phyloP scores from a whole-genome alignment of 2,888 invertebrate species.

The Pseudolycoriella hygida region DNA sequence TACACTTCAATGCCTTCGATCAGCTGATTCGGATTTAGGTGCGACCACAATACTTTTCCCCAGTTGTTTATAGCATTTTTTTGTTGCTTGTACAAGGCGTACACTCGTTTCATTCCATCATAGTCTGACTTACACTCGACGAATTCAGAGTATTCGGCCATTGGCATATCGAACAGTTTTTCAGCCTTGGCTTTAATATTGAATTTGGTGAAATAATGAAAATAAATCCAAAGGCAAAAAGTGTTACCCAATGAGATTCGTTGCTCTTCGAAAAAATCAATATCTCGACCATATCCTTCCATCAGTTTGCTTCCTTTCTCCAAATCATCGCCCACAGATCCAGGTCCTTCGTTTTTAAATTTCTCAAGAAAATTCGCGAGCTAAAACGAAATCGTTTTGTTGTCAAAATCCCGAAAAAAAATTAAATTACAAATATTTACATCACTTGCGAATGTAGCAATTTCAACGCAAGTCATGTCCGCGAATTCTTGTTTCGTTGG shows the following conservation, averaged over 20 bases:
- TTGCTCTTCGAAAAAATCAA: constrained; percentile 46
- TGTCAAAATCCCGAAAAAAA: background rate
- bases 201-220: constrained; percentile 4
- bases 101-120: constrained; percentile 49
- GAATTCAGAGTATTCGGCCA: constrained; percentile 68
- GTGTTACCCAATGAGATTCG: constrained; percentile 30
- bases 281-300: constrained; percentile 35
- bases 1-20: constrained; percentile 76
- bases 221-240: no score
- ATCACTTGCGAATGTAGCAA: constrained; percentile 20
- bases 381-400: background rate
- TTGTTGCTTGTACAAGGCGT: constrained; percentile 61
- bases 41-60: constrained; percentile 76
- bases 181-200: constrained; percentile 50
- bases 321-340: constrained; percentile 57
- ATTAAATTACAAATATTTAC: constrained; percentile 2
- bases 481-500: constrained; percentile 78
- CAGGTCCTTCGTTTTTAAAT: constrained; percentile 63
- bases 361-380: constrained; percentile 44
- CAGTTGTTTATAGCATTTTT: constrained; percentile 59
- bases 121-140: constrained; percentile 42
- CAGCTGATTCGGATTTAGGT: constrained; percentile 68
- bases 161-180: constrained; percentile 70
- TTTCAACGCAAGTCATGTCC: constrained; percentile 58
- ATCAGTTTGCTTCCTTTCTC: constrained; percentile 52